Base-by-base conservation (phyloP, 2,888 invertebrate species). In the Trachelus troglodyta region DNA sequence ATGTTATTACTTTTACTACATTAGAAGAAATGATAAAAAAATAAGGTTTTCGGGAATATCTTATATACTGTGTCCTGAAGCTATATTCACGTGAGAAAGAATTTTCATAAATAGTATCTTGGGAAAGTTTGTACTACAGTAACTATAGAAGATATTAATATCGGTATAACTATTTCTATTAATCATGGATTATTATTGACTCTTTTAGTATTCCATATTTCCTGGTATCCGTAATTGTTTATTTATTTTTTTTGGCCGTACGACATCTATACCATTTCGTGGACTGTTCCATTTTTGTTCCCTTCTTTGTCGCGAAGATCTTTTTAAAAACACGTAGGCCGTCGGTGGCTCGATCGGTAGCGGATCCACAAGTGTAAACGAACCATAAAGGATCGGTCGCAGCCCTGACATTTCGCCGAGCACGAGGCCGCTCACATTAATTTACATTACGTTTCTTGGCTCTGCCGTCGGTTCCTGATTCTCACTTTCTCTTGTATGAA, bases 381-480 rank as follows among this genome's bases (percentile, higher is more conserved):
- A 74, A 37, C 77, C 73, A 40, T 79, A 69, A 75, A 75, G 73
- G 78, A 76, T 80, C 69, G 76, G 74, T 77, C 77, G 73, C 76
- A 84, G 77, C 84, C 85, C 77, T 85, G 85, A 85, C 85, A 85
- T 85, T 85, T 85, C 68, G 77, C 81, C 69, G 69, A 79, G 79
- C 82, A 75, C 74, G 79, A 83, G 82, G 79, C 79, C 81, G 73
- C 69, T 74, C 73, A 74, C 75, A 77, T 83, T 81, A 80, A 82
- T 82, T 83, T 81, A 79, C 80, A 78, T 84, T 82, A 80, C 75
- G 34, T 80, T 78, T 69, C 71, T 79, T 77, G 77, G 75, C 77
- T 33, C 68, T 69, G 34, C 76, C 74, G 73, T 74, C 79, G 78
- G 78, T 83, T 82, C 81, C 81, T 82, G 80, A 80, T 82, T 80